Evolutionary conservation across 2,797 vertebrate species (phyloP).

Genomic region (Avahi laniger): DNA sequence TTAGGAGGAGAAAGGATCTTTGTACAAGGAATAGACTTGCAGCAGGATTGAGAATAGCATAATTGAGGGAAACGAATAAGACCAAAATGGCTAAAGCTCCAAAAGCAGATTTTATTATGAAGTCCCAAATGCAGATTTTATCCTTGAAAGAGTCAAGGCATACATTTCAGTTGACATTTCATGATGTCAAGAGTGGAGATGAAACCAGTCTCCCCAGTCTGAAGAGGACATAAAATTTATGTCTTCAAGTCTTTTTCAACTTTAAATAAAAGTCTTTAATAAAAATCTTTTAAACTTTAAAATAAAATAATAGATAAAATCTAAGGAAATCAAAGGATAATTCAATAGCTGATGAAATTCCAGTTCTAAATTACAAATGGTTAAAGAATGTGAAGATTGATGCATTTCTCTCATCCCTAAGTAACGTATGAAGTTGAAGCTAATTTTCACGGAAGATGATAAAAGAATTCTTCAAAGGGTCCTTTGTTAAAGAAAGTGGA

Average conservation of each 20-base stretch:
- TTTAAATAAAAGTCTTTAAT: background rate
- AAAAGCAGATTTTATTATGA: slow-evolving; percentile 7
- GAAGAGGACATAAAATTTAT: background rate
- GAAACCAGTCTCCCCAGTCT: background rate
- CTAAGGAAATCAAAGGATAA: background rate
- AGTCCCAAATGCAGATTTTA: background rate
- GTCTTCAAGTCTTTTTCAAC: background rate
- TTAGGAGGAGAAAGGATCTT: background rate
- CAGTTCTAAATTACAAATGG: background rate
- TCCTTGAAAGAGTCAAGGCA: slow-evolving; percentile 14
- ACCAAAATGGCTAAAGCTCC: background rate
- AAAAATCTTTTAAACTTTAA: background rate
- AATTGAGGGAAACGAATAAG: background rate
- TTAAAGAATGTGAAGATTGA: background rate
- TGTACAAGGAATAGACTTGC: background rate
- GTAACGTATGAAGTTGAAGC: background rate
- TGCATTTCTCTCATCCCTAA: background rate
- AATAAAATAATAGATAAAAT: background rate
- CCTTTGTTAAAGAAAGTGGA: background rate
- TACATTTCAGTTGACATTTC: background rate
- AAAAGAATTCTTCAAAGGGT: background rate
- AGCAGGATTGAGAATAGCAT: background rate
- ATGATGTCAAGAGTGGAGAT: background rate
- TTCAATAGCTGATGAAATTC: background rate
- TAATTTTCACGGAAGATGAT: background rate